These are phyloP conservation scores for Cyclargus thomasi DNA, from an alignment of 1,140 invertebrate species.

Conservation along the genomic window DNA sequence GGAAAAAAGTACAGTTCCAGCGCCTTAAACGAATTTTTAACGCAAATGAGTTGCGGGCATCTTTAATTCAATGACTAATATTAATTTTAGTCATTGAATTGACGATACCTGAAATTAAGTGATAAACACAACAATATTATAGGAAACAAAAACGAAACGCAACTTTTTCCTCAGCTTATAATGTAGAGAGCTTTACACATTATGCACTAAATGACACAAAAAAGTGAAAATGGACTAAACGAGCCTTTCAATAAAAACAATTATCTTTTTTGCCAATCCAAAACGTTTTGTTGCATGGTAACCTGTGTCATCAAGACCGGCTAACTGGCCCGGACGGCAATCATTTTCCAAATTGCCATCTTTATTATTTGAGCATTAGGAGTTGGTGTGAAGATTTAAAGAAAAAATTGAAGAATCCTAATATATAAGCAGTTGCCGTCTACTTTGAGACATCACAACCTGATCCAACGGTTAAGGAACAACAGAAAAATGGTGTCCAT, in stretches of 20 bases:
- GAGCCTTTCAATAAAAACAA: neutral
- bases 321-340: neutral
- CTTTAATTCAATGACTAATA: too few relatives aligned
- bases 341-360: slow-evolving; percentile 10
- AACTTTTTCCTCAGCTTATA: too few relatives aligned
- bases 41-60: too few relatives aligned
- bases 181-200: too few relatives aligned
- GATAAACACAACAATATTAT: too few relatives aligned
- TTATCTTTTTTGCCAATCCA: neutral
- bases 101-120: too few relatives aligned
- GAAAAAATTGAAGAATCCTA: neutral
- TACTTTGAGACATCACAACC: neutral
- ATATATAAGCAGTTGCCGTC: neutral
- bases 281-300: neutral
- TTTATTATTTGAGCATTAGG: slow-evolving; percentile 14
- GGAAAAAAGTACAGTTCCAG: too few relatives aligned
- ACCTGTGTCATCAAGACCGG: neutral
- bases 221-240: too few relatives aligned
- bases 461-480: neutral
- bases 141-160: too few relatives aligned
- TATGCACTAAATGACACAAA: too few relatives aligned
- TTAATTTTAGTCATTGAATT: too few relatives aligned
- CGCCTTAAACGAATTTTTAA: too few relatives aligned
- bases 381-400: slow-evolving; percentile 4
- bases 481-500: slow-evolving; percentile 9